Evolutionary conservation across 2,888 invertebrate genomes (phyloP), one percentile per base, ranked within the genome.

Genomic region (Pyralis farinalis): DNA sequence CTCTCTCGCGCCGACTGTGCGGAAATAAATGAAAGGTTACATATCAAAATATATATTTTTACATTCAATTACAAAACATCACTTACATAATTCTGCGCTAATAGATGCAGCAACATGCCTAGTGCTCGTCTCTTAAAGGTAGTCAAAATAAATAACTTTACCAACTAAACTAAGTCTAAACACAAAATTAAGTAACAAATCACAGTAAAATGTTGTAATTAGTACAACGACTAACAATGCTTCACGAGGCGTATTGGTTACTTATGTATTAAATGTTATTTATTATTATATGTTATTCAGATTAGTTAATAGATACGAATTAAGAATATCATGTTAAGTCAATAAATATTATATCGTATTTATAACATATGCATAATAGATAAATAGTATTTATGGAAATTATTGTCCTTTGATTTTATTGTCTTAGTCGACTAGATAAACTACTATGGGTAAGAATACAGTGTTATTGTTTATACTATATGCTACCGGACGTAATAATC

Each of bases 151-250:
- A 44, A 43, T 49, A 47, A 47, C 44, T 46, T 39, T 46, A 44
- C 22, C 35, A 49, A 51, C 55, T 51, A 69, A 65, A 66, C 57
- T 60, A 63, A 63, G 43, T 65, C 67, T 64, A 72, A 64, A 61
- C 49, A 58, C 44, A 68, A 54, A 63, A 58, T 69, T 59, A 60
- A 55, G 53, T 79, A 76, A 69, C 71, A 82, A 82, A 83, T 83
- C 81, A 82, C 82, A 83, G 81, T 82, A 77, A 66, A 71, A 59
- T 52, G 55, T 47, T 21, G 8, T 47, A 43, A 47, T 29, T 42
- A 47, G 34, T 45, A 37, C 37, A 42, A 42, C 9, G 11, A 42
- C 37, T 34, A 34, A 40, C 29, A 45, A 39, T 40, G 39, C 33
- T 39, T 37, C 25, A 27, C 34, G 31, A 16, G 32, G 9, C 6